Evolutionary conservation across 2,797 vertebrate genomes (phyloP), one percentile per base, ranked within the genome.

Genomic region (Pantherophis alleghaniensis): DNA sequence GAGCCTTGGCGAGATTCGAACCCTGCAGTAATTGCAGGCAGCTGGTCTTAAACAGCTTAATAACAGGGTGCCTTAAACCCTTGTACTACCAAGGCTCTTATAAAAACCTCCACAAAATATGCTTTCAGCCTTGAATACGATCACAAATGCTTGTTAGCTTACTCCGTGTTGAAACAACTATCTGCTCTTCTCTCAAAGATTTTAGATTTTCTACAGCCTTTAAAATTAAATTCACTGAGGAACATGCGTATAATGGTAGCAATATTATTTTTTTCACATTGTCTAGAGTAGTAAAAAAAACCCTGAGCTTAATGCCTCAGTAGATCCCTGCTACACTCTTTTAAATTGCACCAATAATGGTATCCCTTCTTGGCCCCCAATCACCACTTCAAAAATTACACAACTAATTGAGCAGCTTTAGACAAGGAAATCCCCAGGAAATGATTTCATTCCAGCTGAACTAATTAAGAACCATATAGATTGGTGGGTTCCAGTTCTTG

Each of bases 181-280:
- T 7, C 22, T 94, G 79, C 60, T 57, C 37, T 93, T 93, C 92
- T 88, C 32, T 56, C 51, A 32, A 90, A 11, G 91, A 53, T 56
- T 94, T 94, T 94, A 86, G 32, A 69, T 90, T 91, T 74, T 42
- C 7, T 86, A 55, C 79, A 94, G 94, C 83, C 47, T 91, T 92
- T 69, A 57, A 89, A 59, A 92, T 42, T 91, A 18, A 20, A 32
- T 93, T 95, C 96, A 91, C 95, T 93, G 32, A 79, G 32, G 69
- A 42, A 95, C 93, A 96, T 96, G 95, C 96, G 95, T 96, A 59
- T 51, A 87, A n/a, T 56, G 5, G 61, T 32, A 51, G 53, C 59
- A 22, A n/a, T 69, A 10, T 20, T 90, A n/a, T 59, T 26, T 7
- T 86, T 86, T 92, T 94, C 95, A 94, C 90, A 93, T 96, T 93